phyloP scores from a whole-genome alignment of 2,113 vertebrate genomes.

The Phycodurus eques region DNA sequence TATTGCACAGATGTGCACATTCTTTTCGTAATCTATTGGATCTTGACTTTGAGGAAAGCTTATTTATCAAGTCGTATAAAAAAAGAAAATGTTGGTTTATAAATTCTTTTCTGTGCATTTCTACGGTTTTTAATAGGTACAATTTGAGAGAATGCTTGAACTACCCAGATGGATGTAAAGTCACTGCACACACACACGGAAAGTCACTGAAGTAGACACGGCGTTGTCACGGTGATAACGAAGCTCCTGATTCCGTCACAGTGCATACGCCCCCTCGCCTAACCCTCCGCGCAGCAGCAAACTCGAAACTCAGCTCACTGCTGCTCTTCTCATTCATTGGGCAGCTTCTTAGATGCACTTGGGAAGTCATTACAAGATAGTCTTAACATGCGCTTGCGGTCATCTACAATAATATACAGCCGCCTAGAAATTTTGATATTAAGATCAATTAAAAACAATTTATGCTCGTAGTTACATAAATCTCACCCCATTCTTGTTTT shows the following conservation, averaged over 20 bases:
- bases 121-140: too few species aligned
- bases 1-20: too few species aligned
- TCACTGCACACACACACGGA: too few species aligned
- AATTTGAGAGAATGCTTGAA: too few species aligned
- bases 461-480: background rate
- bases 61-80: too few species aligned
- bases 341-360: slow-evolving; percentile 20
- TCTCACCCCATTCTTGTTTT: too few species aligned
- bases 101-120: too few species aligned
- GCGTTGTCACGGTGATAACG: slow-evolving; percentile 10
- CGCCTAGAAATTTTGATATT: background rate
- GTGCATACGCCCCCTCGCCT: background rate
- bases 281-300: too few species aligned
- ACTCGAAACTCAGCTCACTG: slow-evolving; percentile 16
- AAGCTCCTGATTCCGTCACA: slow-evolving; percentile 16
- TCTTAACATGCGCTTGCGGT: slow-evolving; percentile 3
- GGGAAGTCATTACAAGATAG: slow-evolving; percentile 30
- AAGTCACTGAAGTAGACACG: too few species aligned
- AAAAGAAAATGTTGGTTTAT: background rate
- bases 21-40: too few species aligned
- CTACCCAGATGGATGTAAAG: too few species aligned
- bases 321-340: slow-evolving; percentile 20
- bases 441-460: slow-evolving; percentile 1
- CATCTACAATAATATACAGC: slow-evolving; percentile 33
- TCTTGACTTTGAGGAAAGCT: too few species aligned